Conservation (phyloP, 1,140 invertebrate species). For the Camponotus pennsylvanicus region DNA sequence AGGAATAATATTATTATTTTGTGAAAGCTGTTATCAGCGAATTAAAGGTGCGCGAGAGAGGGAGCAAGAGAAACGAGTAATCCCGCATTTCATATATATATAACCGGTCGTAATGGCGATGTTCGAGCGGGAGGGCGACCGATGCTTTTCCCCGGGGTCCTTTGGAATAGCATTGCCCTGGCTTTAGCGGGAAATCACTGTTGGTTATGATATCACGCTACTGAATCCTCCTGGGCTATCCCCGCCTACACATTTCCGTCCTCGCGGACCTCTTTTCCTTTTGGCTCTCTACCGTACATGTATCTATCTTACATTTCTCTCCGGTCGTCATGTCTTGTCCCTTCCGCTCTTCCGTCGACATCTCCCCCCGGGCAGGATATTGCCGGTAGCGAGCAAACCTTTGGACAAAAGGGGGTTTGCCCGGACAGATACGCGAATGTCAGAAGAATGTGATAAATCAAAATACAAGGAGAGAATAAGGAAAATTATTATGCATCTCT, state of each 20-base stretch:
- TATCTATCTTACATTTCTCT: constrained; percentile 68
- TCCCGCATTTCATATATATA: constrained; percentile 46
- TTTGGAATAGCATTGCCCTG: constrained; percentile 41
- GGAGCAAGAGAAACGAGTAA: constrained; percentile 26
- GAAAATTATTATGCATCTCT: background rate
- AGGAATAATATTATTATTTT: constrained; percentile 29
- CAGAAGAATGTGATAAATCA: constrained; percentile 42
- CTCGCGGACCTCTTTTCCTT: constrained; percentile 65
- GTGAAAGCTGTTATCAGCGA: constrained; percentile 45
- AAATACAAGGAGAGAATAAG: background rate
- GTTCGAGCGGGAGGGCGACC: constrained; percentile 24
- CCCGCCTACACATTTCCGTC: constrained; percentile 39
- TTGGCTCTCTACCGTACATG: constrained; percentile 45
- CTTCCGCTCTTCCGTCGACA: constrained; percentile 13
- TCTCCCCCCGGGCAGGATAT: constrained; percentile 16
- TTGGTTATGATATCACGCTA: constrained; percentile 52
- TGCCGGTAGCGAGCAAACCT: constrained; percentile 40
- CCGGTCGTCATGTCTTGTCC: constrained; percentile 10
- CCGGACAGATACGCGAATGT: constrained; percentile 33
- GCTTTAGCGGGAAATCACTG: constrained; percentile 62
- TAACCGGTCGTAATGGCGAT: constrained; percentile 42
- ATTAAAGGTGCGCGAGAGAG: constrained; percentile 19
- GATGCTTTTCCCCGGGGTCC: constrained; percentile 32
- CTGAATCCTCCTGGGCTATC: constrained; percentile 61
- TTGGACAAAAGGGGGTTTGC: constrained; percentile 46